Evolutionary conservation across 2,113 vertebrate genomes (phyloP).

Genomic region (Mustelus asterias): DNA sequence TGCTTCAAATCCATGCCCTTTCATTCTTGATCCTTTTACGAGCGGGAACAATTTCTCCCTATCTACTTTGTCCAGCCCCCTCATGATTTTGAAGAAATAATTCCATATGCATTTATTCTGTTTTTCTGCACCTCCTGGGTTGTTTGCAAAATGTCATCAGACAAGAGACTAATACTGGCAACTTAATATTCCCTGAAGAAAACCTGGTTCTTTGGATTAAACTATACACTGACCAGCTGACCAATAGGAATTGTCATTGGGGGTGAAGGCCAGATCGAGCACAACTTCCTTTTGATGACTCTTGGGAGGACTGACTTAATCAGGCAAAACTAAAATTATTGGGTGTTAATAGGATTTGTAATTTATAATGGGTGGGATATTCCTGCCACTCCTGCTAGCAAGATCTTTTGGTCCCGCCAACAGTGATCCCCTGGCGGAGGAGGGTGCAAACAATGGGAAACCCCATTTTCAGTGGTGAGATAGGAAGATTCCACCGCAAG

Average conservation of each 20-base stretch:
- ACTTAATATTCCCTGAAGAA: neutral
- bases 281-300: neutral
- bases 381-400: too few relatives aligned
- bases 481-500: too few relatives aligned
- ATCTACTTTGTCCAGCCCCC: too few relatives aligned
- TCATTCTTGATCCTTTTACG: too few relatives aligned
- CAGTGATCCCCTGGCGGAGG: too few relatives aligned
- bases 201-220: neutral
- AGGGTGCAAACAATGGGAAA: too few relatives aligned
- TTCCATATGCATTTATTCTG: neutral
- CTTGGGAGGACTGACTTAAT: neutral
- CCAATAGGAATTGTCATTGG: neutral
- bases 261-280: neutral
- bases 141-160: neutral
- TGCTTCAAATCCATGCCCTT: too few relatives aligned
- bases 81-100: neutral
- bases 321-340: neutral
- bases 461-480: too few relatives aligned
- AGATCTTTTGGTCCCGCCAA: too few relatives aligned
- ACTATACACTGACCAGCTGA: neutral
- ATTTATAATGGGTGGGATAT: neutral
- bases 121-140: neutral
- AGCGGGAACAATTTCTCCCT: too few relatives aligned
- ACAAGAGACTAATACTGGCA: neutral
- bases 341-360: neutral